Conservation (phyloP, 2,888 invertebrate species). For the Gandaritis pyraliata region DNA sequence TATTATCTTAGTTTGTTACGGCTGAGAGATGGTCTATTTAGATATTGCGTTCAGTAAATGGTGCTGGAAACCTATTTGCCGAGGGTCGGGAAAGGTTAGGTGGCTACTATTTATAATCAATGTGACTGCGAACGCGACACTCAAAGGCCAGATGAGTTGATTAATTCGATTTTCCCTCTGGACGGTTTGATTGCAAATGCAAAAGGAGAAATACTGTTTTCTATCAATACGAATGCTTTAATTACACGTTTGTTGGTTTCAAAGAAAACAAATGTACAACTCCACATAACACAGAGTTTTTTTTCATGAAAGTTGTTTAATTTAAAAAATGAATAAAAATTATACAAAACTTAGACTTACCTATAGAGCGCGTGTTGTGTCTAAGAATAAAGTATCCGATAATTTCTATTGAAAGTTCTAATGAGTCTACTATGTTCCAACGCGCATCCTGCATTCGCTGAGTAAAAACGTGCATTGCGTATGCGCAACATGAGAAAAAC, state of each 20-base stretch:
- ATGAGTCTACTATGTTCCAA: slow-evolving; percentile 30
- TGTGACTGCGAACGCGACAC: slow-evolving; percentile 61
- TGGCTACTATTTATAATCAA: slow-evolving; percentile 56
- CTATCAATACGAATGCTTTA: slow-evolving; percentile 48
- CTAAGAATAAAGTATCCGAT: slow-evolving; percentile 16
- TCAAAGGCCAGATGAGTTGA: slow-evolving; percentile 73
- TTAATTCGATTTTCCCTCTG: slow-evolving; percentile 75
- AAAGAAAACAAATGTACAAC: slow-evolving; percentile 16
- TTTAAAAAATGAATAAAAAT: no score
- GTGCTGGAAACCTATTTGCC: slow-evolving; percentile 26
- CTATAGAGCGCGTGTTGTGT: not conserved
- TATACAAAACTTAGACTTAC: no score
- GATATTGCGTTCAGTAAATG: slow-evolving; percentile 26
- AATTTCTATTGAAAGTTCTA: slow-evolving; percentile 36
- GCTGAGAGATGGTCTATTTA: slow-evolving; percentile 29
- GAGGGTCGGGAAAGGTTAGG: slow-evolving; percentile 33
- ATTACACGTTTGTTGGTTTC: slow-evolving; percentile 41
- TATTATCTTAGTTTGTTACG: slow-evolving; percentile 41
- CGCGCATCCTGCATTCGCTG: slow-evolving; percentile 32
- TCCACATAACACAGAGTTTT: not conserved
- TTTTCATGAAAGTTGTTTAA: no score
- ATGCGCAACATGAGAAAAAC: slow-evolving; percentile 17
- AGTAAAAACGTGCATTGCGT: slow-evolving; percentile 38
- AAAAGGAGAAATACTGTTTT: slow-evolving; percentile 61
- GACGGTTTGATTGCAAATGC: slow-evolving; percentile 71